Base-by-base conservation (phyloP, 2,113 vertebrate genomes). In the Myotis lucifugus region DNA sequence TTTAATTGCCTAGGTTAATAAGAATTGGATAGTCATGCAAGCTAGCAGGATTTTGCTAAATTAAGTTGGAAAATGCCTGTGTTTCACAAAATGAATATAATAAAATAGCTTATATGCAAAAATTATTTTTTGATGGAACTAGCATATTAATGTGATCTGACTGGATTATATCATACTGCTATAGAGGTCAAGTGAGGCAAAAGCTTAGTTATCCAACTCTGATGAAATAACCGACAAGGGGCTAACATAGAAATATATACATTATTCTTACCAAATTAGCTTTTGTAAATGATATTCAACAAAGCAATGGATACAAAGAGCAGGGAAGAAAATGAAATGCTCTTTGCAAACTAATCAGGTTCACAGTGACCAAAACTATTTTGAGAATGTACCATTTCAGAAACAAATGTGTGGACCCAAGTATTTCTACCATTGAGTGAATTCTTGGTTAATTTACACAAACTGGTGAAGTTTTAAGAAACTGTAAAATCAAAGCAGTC, bases 1-100 rank as follows among this genome's bases (percentile, higher is more conserved):
- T 73, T 66, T 93, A 89, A 85, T 90, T 88, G 67, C 8, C 61
- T 90, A 40, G n/a, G 42, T 85, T 90, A 86, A 67, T 81, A 95
- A 76, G 69, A 78, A 40, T 85, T 94, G 56, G 23, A 32, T 77
- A 91, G 59, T 34, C 19, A 42, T 83, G 32, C 9, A 64, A 66
- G 72, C 34, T 40, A 76, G 14, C 54, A n/a, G 19, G 21, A 84
- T 83, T 92, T 93, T 76, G 50, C 84, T 90, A 67, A 85, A 42
- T 79, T 90, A 93, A 78, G 34, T 90, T 82, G 64, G 73, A 72
- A 85, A 94, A 92, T 86, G 64, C 34, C n/a, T 83, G 10, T 85
- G 10, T 27, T 93, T 93, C 77, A 78, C n/a, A 86, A 94, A 84
- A 78, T 85, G 82, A 56, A 73, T 27, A 61, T 61, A 61, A 61